Base-by-base conservation (phyloP, 2,888 invertebrate species). In the Rhabditoides inermis region DNA sequence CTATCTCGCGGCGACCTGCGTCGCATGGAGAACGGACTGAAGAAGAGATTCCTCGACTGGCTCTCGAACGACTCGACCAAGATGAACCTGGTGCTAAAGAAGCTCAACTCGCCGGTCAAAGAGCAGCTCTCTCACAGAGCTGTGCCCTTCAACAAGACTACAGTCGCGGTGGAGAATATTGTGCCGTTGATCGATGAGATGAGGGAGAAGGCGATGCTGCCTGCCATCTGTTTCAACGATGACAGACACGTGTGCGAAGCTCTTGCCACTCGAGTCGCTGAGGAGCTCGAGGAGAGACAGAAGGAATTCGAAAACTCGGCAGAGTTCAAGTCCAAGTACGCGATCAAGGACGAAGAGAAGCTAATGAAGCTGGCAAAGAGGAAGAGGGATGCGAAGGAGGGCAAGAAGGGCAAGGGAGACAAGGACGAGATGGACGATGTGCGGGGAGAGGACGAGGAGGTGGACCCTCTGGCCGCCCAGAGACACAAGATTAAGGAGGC, bases 191-290 rank as follows among this genome's bases (percentile, higher is more conserved):
- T 73, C 26, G 72, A 73, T 26, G 59, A 70, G 32, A 49, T 74
- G 45, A 61, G 62, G 45, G 61, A 65, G 37, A 63, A 64, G 40
- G 59, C 58, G 25, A 71, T 69, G 56, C 54, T 73, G 10, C 73
- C 73, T 18, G 71, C 70, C 1, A 65, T 73, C 36, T 74, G 73
- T 46, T 73, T 73, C 65, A 73, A 70, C 47, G 73, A 73, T 42
- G 67, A 72, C 53, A 69, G 73, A 45, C 62, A 64, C 25, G 56
- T 73, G 2, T 74, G 73, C 40, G 71, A 74, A 48, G 55, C 45
- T 18, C 51, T 74, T 44, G 72, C 74, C 2, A 45, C 20, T 5
- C 48, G 48, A 12, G 45, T 61, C 18, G 53, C 49, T 36, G 55
- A 52, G 26, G 72, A 71, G 37, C 37, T 73, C 46, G 64, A 73